phyloP scores from a whole-genome alignment of 2,797 vertebrate genomes.

The Karalla daura region DNA sequence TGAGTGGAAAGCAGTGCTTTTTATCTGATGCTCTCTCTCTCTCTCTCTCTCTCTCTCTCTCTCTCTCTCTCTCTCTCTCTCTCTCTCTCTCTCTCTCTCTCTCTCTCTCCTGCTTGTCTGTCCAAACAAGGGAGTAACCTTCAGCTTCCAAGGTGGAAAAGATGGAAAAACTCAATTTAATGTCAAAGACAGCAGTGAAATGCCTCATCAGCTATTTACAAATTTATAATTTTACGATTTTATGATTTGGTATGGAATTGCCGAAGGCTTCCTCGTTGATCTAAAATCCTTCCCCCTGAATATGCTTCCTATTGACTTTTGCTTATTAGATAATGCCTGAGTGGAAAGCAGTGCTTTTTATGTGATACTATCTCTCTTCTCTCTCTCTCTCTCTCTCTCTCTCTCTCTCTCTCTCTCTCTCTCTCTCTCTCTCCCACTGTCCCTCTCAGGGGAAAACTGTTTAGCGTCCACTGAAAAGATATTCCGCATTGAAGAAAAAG shows the following conservation, averaged over 20 bases:
- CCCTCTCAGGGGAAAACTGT: too few relatives aligned
- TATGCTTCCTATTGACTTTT: constrained; percentile 66
- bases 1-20: constrained; percentile 51
- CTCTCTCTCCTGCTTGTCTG: constrained; percentile 30
- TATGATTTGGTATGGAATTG: constrained; percentile 14
- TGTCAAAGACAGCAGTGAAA: too few relatives aligned
- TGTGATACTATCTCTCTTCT: constrained; percentile 26
- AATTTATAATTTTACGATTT: too few relatives aligned
- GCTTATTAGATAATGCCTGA: constrained; percentile 63
- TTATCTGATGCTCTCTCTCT: constrained; percentile 33
- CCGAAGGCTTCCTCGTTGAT: constrained; percentile 17
- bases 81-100: constrained; percentile 5
- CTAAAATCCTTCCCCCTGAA: constrained; percentile 40
- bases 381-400: not conserved
- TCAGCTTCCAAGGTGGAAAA: too few relatives aligned
- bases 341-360: constrained; percentile 51
- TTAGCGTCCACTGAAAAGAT: not conserved
- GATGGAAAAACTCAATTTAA: too few relatives aligned
- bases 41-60: not conserved
- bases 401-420: constrained; percentile 6
- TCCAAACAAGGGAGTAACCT: constrained; percentile 10
- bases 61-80: constrained; percentile 11
- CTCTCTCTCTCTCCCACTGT: constrained; percentile 12
- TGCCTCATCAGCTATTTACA: too few relatives aligned
- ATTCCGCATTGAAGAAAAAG: not conserved